Evolutionary conservation across 23 tunicate species (phyloP), one percentile per base, ranked within the genome.

Genomic region (Halocynthia roretzi): DNA sequence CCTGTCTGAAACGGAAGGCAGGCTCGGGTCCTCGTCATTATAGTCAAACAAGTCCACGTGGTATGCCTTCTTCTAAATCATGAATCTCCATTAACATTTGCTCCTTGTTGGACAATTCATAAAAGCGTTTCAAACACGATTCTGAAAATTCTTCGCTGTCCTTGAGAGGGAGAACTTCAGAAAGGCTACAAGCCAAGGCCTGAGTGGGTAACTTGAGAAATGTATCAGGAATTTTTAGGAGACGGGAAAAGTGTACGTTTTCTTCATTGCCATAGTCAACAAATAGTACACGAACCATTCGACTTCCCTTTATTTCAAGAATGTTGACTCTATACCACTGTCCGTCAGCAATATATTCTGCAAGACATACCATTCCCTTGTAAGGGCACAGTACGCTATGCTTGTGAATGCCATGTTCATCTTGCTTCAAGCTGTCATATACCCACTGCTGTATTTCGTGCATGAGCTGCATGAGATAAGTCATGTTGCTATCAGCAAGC

Each of bases 181-280:
- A 5, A 17, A 74, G 56, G 20, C 31, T 52, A 56, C 78, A 74
- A 19, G 60, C 10, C 10, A 74, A 10, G 7, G 78, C 78, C 78
- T 74, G 21, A 50, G 12, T 22, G 6, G 93, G 93, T 7, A 87
- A 76, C 71, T 80, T 82, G 55, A 80, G 76, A 58, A 82, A 87
- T 7, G 52, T 57, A 51, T 87, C 80, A n/a, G 93, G 93, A 18
- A 87, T 87, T 53, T 82, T 82, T 7, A 87, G 40, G 7, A 76
- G 57, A 7, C 71, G 76, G 9, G 56, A 54, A 8, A 87, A 50
- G 58, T 77, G 74, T 7, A 87, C 72, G 10, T 62, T 56, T 7
- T 52, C 75, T 52, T 77, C 79, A 53, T 87, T 82, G 22, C 93
- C 93, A 64, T 76, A 87, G 61, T 87, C 93, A 50, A 87, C 93